Evolutionary conservation across 1,140 invertebrate genomes (phyloP).

Genomic region (Ptiloglossa arizonensis): DNA sequence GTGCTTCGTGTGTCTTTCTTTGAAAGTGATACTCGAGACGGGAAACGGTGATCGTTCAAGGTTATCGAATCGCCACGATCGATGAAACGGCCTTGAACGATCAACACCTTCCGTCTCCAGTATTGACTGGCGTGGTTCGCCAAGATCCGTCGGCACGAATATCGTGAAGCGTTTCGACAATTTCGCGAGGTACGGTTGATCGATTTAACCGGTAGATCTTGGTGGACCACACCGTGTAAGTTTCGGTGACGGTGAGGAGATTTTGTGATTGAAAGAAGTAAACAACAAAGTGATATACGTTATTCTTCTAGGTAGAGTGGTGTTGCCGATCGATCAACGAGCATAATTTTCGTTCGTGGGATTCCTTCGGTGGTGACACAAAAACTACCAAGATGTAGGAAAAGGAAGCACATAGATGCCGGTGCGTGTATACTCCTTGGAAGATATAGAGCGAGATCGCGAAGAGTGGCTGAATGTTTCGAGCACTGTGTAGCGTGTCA

Average conservation of each 20-base stretch:
- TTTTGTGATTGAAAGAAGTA: background rate
- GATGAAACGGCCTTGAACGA: background rate
- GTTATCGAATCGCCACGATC: no score
- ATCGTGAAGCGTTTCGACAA: no score
- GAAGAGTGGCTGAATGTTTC: no score
- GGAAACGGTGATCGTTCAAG: background rate
- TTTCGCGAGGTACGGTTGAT: no score
- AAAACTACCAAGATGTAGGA: background rate
- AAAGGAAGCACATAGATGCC: constrained; percentile 22
- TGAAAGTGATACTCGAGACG: background rate
- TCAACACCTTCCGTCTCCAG: background rate
- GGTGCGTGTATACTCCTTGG: constrained; percentile 1
- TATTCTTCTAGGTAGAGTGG: background rate
- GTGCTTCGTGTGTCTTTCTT: constrained; percentile 8
- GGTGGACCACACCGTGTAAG: no score
- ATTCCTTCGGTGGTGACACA: background rate
- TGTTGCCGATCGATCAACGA: background rate
- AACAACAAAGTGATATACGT: background rate
- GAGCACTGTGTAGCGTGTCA: no score
- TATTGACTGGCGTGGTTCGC: no score
- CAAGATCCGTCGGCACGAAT: no score
- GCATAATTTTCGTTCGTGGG: background rate
- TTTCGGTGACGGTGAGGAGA: background rate
- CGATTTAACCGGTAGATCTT: no score
- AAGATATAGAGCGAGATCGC: no score